Base-by-base conservation (phyloP, 2,888 invertebrate species). In the Brachyptera putata region DNA sequence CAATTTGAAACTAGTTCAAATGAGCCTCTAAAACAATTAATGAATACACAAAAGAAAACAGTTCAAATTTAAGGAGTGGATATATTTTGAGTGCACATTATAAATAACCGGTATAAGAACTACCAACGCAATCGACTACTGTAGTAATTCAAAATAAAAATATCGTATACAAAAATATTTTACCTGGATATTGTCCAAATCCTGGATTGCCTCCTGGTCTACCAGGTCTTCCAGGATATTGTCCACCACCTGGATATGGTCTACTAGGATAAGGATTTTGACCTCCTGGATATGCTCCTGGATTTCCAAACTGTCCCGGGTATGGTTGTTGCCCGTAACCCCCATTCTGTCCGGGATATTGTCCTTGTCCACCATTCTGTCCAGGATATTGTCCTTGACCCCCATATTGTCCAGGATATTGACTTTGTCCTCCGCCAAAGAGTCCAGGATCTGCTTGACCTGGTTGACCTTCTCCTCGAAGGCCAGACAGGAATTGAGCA, bases 161-260 rank as follows among this genome's bases (percentile, higher is more conserved):
- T 30, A 5, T 30, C 30, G 11, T 30, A 30, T 11, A 7, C 11
- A 30, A 7, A 7, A 7, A 30, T 30, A 5, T 7, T 30, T 30
- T 30, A 53, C 53, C 53, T 53, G 18, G 53, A 36, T 53, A 36
- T 16, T 34, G 36, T 36, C 53, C 53, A 53, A 50, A 16, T 13
- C n/a, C n/a, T n/a, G 5, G 5, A 13, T 37, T 37, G n/a, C 16
- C 26, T 26, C 26, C 25, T n/a, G 9, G 4, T 21, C 48, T 48
- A 1, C 49, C 49, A 14, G 24, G 41, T 41, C 41, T 24, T 24
- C 26, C 49, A 3, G 49, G 16, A 26, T 25, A 49, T 14, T 49
- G 49, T 9, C 39, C 39, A 43, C 21, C 16, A 3, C 41, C 41
- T 41, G n/a, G n/a, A n/a, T n/a, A n/a, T 18, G n/a, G 18, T 21